A percentile compares a stretch with the other conserved stretches of the same genome.
Evolutionary conservation across 2,113 vertebrate genomes (phyloP).

Genomic region (Eleginops maclovinus): DNA sequence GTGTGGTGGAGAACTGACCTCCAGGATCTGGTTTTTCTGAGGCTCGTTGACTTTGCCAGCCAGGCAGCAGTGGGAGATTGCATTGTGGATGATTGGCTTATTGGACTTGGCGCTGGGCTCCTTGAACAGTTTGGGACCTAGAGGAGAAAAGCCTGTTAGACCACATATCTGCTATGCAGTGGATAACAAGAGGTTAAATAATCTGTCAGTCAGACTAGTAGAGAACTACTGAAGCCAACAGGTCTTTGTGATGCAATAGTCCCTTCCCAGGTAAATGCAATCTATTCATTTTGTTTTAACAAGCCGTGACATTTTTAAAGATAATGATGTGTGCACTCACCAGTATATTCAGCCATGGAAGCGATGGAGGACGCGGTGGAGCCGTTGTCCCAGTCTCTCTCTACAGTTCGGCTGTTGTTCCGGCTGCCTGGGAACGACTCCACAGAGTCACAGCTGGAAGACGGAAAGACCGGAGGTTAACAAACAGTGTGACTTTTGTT

Average conservation of each 20-base stretch:
- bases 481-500: background rate
- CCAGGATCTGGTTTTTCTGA: conserved; percentile 94
- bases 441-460: conserved; percentile 89
- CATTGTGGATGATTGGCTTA: conserved; percentile 96
- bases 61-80: conserved; percentile 96
- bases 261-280: background rate
- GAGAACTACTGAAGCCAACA: too few species aligned
- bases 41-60: conserved; percentile 97
- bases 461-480: background rate
- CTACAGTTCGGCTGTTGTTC: conserved; percentile 91
- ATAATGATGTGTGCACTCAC: conserved; percentile 62
- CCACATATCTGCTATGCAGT: background rate
- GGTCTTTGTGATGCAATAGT: background rate
- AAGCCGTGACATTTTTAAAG: too few species aligned
- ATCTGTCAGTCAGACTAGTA: background rate
- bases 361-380: conserved; percentile 95
- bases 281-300: background rate
- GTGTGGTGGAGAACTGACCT: conserved; percentile 80
- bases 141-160: conserved; percentile 4
- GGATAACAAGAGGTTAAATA: background rate
- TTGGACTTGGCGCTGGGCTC: conserved; percentile 98
- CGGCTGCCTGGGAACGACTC: conserved; percentile 93
- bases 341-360: conserved; percentile 96
- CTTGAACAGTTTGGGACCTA: conserved; percentile 96
- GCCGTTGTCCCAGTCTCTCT: conserved; percentile 96